Percentiles rank a stretch among this genome's conserved stretches.
Conservation (phyloP, 2,888 invertebrate species). For the Agrotis puta region DNA sequence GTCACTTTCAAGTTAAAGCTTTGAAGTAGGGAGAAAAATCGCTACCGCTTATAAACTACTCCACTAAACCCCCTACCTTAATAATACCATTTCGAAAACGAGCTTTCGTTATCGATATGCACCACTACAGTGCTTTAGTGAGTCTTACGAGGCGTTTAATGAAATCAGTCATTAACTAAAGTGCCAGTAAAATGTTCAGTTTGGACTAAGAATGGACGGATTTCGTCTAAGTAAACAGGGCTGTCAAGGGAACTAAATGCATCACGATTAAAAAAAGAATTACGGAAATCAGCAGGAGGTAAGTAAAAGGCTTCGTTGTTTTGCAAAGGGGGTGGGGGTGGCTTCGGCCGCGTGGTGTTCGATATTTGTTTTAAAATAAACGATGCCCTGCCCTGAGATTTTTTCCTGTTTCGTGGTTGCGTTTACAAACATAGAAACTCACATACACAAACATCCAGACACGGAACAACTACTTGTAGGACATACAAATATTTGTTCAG, state of each 20-base stretch:
- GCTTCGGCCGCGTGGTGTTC: no score
- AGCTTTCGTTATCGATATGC: conserved; percentile 79
- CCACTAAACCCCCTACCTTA: conserved; percentile 63
- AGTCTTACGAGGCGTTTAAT: conserved; percentile 81
- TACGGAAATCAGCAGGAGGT: conserved; percentile 35
- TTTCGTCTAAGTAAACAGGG: conserved; percentile 63
- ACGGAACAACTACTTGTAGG: no score
- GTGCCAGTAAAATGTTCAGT: conserved; percentile 77
- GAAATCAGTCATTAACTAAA: conserved; percentile 87
- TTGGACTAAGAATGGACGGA: conserved; percentile 74
- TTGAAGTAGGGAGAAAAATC: not conserved
- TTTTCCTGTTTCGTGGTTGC: no score
- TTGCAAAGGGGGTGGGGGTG: conserved; percentile 14
- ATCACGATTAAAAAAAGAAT: conserved; percentile 35
- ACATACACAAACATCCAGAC: no score
- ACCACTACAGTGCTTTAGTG: conserved; percentile 73
- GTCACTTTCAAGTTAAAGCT: no score
- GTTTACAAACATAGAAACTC: no score
- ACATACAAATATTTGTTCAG: no score
- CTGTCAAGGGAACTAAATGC: conserved; percentile 25
- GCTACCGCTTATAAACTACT: conserved; percentile 45
- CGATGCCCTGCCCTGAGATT: no score
- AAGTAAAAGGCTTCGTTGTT: conserved; percentile 24
- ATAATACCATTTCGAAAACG: conserved; percentile 78
- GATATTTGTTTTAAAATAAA: no score